Base-by-base conservation (phyloP, 2,113 vertebrate species). In the Panthera leo region DNA sequence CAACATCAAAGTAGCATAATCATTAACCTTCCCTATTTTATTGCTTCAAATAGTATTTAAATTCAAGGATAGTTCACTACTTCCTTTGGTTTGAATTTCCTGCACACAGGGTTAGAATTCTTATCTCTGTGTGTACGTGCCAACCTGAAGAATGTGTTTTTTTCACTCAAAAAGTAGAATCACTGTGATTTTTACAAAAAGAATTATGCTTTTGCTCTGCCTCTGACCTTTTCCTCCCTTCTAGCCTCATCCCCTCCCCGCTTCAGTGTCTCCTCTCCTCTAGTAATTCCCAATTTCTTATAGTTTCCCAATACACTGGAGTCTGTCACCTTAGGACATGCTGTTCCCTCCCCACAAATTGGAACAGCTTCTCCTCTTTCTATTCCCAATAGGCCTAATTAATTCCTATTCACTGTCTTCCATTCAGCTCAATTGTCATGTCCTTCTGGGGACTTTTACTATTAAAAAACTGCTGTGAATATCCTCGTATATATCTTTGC, bases 21-120 rank as follows among this genome's bases (percentile, higher is more conserved):
- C 51, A 63, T 93, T 91, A 91, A 79, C 95, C 92, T 90, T 73
- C 58, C 76, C 75, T 92, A 67, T 88, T 85, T 97, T 98, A 91
- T 95, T 93, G 51, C 71, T 97, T 82, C 95, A 95, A 93, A 82
- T 61, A 88, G 94, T 86, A 85, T 58, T 89, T 89, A 65, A 91
- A 86, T 45, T 95, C 67, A 79, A 70, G 78, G 67, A 53, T 27
- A 85, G 12, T 82, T 88, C 27, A 58, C 80, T 21, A 85, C 23
- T 83, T 85, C 36, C 58, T 58, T 86, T 73, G 71, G 48, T 78
- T 89, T 45, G 23, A 95, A 73, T 93, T 94, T 97, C 65, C 96
- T 93, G 73, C 29, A 76, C 9, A 55, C 18, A 23, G 8, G 15
- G 31, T 80, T 78, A 91, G 89, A 85, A 80, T 91, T 88, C 70